Evolutionary conservation across 23 tunicate genomes (phyloP).

Genomic region (Styela plicata): DNA sequence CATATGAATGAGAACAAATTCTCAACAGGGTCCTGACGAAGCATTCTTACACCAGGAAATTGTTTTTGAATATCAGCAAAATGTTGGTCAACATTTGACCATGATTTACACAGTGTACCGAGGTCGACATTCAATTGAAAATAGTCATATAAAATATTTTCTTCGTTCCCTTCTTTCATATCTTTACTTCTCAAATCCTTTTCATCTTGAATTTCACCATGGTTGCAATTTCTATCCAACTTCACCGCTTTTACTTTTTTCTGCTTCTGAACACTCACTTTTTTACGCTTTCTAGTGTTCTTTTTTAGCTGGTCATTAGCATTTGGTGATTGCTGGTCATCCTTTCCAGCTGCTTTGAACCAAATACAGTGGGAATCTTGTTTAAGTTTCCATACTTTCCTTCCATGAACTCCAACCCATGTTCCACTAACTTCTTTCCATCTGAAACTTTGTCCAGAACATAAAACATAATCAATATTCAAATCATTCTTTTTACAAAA

Average conservation of each 20-base stretch:
- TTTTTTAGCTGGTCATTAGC: not conserved
- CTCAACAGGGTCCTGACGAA: slow-evolving; percentile 72
- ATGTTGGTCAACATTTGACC: slow-evolving; percentile 26
- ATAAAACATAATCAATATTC: slow-evolving; percentile 4
- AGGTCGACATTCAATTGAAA: slow-evolving; percentile 19
- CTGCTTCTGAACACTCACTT: not conserved
- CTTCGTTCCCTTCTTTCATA: not conserved
- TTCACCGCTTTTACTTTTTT: not conserved
- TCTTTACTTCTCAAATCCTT: not conserved
- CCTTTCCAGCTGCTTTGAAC: not conserved
- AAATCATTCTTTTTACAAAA: not conserved
- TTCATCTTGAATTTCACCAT: not conserved
- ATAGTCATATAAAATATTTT: slow-evolving; percentile 16
- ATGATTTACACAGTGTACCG: slow-evolving; percentile 2
- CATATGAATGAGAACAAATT: slow-evolving; percentile 77
- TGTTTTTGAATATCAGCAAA: slow-evolving; percentile 13
- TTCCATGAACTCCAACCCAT: slow-evolving; percentile 23
- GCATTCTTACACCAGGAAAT: slow-evolving; percentile 39
- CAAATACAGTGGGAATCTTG: slow-evolving; percentile 15
- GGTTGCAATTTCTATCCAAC: not conserved
- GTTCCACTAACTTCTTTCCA: slow-evolving; percentile 14
- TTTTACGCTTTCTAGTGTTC: not conserved
- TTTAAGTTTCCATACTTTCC: slow-evolving; percentile 21
- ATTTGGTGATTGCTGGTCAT: not conserved
- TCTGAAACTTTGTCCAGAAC: slow-evolving; percentile 30